Base-by-base conservation (phyloP, 2,797 vertebrate genomes). In the Leuciscus waleckii region DNA sequence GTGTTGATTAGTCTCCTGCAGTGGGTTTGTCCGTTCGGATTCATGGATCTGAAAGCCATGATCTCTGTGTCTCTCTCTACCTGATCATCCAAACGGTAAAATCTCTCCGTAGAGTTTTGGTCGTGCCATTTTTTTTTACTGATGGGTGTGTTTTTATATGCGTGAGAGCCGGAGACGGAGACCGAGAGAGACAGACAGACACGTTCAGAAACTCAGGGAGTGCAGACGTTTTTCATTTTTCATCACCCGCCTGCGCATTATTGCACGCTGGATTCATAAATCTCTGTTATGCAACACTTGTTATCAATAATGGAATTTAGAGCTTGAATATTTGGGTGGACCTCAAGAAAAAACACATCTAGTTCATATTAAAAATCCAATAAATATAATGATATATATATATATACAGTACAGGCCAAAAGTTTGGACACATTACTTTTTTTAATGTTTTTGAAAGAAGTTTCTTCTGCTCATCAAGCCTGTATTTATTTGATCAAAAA, bases 171-270 rank as follows among this genome's bases (percentile, higher is more conserved):
- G 23, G 65, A 54, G 51, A n/a, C 3, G 16, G 49, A 70, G 67
- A 46, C 21, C 3, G 17, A 41, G 49, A 71, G 29, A 76, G 82
- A 83, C 29, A 41, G 63, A 51, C 63, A 68, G 41, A 83, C 56
- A 9, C 13, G 39, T 67, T 26, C 63, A 74, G 37, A 56, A 88
- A 74, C 89, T 90, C 87, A 90, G 89, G 87, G 87, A 90, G 83
- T 79, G 41, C 49, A 65, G 58, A 65, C 1, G 49, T 49, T 69
- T 37, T 54, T 41, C 14, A 17, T 51, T 19, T 35, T 14, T 43
- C 23, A 79, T 69, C 54, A n/a, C 14, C 11, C 41, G 16, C 10
- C 61, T 35, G 46, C 17, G 29, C 16, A n/a, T 51, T 35, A n/a
- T 35, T 35, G 43, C 63, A 70, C 0, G 14, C 79, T 69, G 21